Conservation (phyloP, 2,888 invertebrate species). For the Pediacus dermestoides region DNA sequence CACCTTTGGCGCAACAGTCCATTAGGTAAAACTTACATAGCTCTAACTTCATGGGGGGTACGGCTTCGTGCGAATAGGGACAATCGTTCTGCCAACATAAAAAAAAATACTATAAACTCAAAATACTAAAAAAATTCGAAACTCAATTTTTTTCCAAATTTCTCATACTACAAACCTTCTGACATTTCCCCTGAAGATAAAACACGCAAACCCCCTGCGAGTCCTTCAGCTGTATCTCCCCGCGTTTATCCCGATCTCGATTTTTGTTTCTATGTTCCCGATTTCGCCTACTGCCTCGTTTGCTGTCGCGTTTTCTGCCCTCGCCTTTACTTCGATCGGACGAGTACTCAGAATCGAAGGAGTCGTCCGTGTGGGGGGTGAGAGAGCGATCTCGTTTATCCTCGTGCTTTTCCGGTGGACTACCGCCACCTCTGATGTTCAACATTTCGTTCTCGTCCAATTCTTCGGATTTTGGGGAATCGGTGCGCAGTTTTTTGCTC, state of each 20-base stretch:
- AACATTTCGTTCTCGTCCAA: constrained; percentile 78
- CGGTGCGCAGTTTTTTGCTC: constrained; percentile 55
- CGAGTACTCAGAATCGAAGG: constrained; percentile 57
- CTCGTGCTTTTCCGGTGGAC: constrained; percentile 45
- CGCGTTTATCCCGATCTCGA: constrained; percentile 52
- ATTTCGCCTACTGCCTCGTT: constrained; percentile 18
- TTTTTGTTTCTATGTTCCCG: constrained; percentile 45
- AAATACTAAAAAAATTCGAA: constrained; percentile 5
- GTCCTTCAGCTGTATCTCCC: constrained; percentile 57
- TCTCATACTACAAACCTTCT: constrained; percentile 51
- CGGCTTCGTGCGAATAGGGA: constrained; percentile 79
- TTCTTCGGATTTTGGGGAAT: constrained; percentile 51
- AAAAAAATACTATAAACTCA: constrained; percentile 9
- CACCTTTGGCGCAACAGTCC: constrained; percentile 93
- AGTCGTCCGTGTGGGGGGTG: constrained; percentile 45
- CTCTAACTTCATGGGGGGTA: constrained; percentile 83
- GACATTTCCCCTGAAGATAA: constrained; percentile 86
- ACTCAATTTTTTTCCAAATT: not conserved
- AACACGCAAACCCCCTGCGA: constrained; percentile 75
- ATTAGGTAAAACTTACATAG: constrained; percentile 94
- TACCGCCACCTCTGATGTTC: constrained; percentile 72
- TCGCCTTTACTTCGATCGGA: constrained; percentile 40
- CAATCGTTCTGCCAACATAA: constrained; percentile 73
- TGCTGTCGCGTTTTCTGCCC: constrained; percentile 24
- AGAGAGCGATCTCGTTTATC: constrained; percentile 27